Conservation (phyloP, 1,140 invertebrate species). For the Anastrepha ludens region DNA sequence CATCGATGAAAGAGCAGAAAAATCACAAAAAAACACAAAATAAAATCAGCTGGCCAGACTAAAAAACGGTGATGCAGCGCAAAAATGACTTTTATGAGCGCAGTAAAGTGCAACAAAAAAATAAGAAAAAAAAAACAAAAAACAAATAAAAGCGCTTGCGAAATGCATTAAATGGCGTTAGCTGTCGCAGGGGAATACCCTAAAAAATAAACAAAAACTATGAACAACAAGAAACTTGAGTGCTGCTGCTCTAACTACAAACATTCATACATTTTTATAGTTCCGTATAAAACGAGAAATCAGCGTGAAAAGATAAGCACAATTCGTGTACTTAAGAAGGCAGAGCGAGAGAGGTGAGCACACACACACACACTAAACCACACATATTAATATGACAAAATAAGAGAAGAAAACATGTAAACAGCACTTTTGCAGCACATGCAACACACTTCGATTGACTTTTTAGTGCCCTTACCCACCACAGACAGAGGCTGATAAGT, state of each 20-base stretch:
- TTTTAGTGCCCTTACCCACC: too few relatives aligned
- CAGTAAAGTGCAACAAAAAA: neutral
- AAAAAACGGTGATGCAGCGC: neutral
- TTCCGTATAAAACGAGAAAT: neutral
- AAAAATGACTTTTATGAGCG: slow-evolving; percentile 5
- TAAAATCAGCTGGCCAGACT: neutral
- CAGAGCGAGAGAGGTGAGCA: too few relatives aligned
- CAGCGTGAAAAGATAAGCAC: neutral
- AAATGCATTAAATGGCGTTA: slow-evolving; percentile 35
- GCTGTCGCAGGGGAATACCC: slow-evolving; percentile 38
- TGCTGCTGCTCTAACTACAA: neutral
- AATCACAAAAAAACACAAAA: neutral
- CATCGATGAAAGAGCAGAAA: neutral
- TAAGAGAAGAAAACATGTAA: too few relatives aligned
- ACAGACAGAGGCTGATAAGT: neutral
- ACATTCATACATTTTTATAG: neutral
- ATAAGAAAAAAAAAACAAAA: neutral
- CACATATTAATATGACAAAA: too few relatives aligned
- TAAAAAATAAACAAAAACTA: slow-evolving; percentile 42
- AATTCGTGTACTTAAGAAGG: neutral
- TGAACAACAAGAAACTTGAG: slow-evolving; percentile 37
- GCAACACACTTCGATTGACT: too few relatives aligned
- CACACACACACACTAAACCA: too few relatives aligned
- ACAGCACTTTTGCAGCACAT: too few relatives aligned
- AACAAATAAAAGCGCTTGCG: neutral